These are phyloP conservation scores for Heliconius hewitsoni DNA, from an alignment of 1,140 invertebrate genomes.

Conservation along the genomic window DNA sequence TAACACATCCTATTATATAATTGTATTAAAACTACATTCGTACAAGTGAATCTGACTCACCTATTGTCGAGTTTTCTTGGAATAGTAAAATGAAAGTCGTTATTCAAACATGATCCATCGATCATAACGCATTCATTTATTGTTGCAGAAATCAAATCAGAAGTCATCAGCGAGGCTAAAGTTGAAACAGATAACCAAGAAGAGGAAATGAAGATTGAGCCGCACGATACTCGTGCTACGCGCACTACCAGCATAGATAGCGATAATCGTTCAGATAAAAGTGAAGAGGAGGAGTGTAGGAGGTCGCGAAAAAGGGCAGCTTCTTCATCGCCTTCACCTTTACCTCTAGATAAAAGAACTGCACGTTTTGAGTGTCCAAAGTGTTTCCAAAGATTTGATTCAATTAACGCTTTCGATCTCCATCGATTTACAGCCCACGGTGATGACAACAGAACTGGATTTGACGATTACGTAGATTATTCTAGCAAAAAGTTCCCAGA, in stretches of 20 bases:
- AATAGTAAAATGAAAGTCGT: conserved; percentile 75
- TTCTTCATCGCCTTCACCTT: conserved; percentile 73
- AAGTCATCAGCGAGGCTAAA: conserved; percentile 73
- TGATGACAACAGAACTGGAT: conserved; percentile 82
- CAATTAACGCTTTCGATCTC: conserved; percentile 85
- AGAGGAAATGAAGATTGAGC: conserved; percentile 62
- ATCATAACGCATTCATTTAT: conserved; percentile 68
- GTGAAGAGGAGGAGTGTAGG: conserved; percentile 77
- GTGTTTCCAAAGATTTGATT: conserved; percentile 87
- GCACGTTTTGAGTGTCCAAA: conserved; percentile 86
- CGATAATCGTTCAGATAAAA: conserved; percentile 71
- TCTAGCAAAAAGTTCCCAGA: conserved; percentile 89
- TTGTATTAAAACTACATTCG: conserved; percentile 64
- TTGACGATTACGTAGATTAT: conserved; percentile 90
- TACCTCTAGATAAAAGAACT: conserved; percentile 88
- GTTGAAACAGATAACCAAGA: conserved; percentile 58
- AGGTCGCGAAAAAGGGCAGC: conserved; percentile 73
- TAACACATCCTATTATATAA: conserved; percentile 68
- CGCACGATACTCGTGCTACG: conserved; percentile 52
- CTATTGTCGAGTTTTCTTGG: conserved; percentile 76
- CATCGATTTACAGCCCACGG: conserved; percentile 84
- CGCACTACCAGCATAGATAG: conserved; percentile 73
- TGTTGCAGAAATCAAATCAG: conserved; percentile 79
- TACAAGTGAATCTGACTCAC: conserved; percentile 72
- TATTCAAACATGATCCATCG: conserved; percentile 72